A percentile compares a stretch with the other conserved stretches of the same genome.
These are phyloP conservation scores for Muscina levida DNA, from an alignment of 2,888 invertebrate species.

Conservation along the genomic window DNA sequence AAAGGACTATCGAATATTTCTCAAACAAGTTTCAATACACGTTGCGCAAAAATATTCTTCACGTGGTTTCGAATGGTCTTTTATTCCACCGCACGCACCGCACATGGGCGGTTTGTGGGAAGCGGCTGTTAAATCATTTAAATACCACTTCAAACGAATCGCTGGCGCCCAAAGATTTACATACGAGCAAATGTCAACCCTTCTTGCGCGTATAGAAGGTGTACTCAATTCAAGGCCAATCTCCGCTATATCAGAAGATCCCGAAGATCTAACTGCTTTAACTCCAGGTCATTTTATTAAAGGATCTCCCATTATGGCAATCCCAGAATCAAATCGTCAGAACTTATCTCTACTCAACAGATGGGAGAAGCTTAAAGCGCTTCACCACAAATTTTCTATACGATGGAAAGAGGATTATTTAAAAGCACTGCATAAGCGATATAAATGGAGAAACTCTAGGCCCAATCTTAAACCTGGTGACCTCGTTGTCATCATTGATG, in stretches of 20 bases:
- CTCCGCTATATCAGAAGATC: slow-evolving; percentile 44
- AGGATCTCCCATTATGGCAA: slow-evolving; percentile 30
- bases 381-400: slow-evolving; percentile 43
- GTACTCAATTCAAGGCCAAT: slow-evolving; percentile 38
- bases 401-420: slow-evolving; percentile 51
- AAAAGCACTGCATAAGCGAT: slow-evolving; percentile 19
- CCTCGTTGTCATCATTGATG: slow-evolving; percentile 33
- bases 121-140: slow-evolving; percentile 21
- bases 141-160: slow-evolving; percentile 35
- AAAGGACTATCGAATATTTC: slow-evolving; percentile 7
- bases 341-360: slow-evolving; percentile 24
- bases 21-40: not conserved
- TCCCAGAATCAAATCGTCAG: slow-evolving; percentile 21
- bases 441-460: slow-evolving; percentile 28
- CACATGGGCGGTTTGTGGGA: slow-evolving; percentile 21
- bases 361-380: slow-evolving; percentile 9
- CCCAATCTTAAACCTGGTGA: slow-evolving; percentile 23
- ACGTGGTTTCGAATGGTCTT: not conserved
- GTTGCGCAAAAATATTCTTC: slow-evolving; percentile 10
- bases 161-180: slow-evolving; percentile 20
- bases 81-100: slow-evolving; percentile 18
- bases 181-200: slow-evolving; percentile 46
- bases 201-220: slow-evolving; percentile 36
- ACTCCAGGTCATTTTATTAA: slow-evolving; percentile 52
- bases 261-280: slow-evolving; percentile 36